Base-by-base conservation (phyloP, 1,140 invertebrate species). In the Drosophila pseudoobscura region DNA sequence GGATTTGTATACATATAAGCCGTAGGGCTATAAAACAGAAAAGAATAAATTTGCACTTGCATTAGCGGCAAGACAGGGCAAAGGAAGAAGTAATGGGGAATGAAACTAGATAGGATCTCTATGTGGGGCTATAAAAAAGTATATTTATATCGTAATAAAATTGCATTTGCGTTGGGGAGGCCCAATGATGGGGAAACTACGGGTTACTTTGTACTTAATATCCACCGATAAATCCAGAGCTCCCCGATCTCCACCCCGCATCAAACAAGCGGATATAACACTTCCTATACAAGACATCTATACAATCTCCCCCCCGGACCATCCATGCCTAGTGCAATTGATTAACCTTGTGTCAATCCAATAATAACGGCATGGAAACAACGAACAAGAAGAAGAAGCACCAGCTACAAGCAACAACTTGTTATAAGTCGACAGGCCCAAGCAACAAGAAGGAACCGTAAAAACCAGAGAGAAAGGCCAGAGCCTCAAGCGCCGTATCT, bases 271-370 rank as follows among this genome's bases (percentile, higher is more conserved):
- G 35, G 47, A 29, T 29, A 52, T 54, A 58, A 56, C 61, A 72
- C 55, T 85, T 85, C 80, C 80, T 75, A 71, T 65, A 85, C 77
- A 78, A 78, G 60, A 13, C 20, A 47, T 45, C 50, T 20, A 20
- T 20, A 20, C 20, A 20, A 20, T 1, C 53, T 44, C 56, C 50
- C 45, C 62, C 47, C 8, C 8, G 8, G 31, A 35, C 3, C 31
- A 35, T 13, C 20, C 59, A 20, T 29, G 24, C 50, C 49, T 47
- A 55, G 54, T 76, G 78, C 63, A 74, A 82, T 39, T 62, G 65
- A 39, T 45, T 80, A 82, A 82, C 82, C 82, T 87, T 85, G 82
- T 78, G 22, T 55, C 70, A 54, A 82, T 69, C 77, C 60, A 80
- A 60, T 59, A 75, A 77, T 87, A 85, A 85, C 82, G 82, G 82